Base-by-base conservation (phyloP, 2,797 vertebrate genomes). In the Macroramphosus scolopax region DNA sequence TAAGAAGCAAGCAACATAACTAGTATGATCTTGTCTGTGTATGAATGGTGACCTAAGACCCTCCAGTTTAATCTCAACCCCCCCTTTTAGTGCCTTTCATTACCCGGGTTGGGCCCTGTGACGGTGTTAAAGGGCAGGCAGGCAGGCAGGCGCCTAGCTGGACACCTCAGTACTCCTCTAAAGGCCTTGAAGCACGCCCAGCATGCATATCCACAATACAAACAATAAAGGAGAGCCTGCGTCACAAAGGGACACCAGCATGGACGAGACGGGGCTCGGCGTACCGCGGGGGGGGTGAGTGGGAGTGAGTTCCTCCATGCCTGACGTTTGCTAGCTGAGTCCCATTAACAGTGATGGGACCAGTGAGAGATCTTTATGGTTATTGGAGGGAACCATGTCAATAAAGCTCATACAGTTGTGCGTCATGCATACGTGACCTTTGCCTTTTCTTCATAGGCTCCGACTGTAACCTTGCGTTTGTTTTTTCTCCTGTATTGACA, bases 121-220 rank as follows among this genome's bases (percentile, higher is more conserved):
- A 56, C 61, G 67, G 56, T 29, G 65, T 39, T 4, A 77, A 77
- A 76, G 71, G 67, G 44, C 63, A 65, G 53, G 24, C 70, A 28
- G 67, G 44, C 63, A 65, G 53, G 24, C 70, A 28, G 71, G 69
- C 25, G 3, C 60, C 53, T 71, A 8, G 7, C 48, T 70, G 75
- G 69, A 78, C 73, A 52, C 73, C 68, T 66, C 72, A 59, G 44
- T 54, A 45, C 53, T 77, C 33, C 37, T 74, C 13, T 35, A 48
- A 78, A 80, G 67, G 63, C 62, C 62, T 71, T 41, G 60, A 70
- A 75, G 62, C 68, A 74, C 28, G 31, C 75, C 29, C 77, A 79
- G 77, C 78, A 53, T 65, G 77, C 16, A 62, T 29, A 48, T 72
- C 56, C 63, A 62, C 47, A 13, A 55, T 25, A 15, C 22, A 37